A percentile compares a stretch with the other conserved stretches of the same genome.
Conservation (phyloP, 2,797 vertebrate species). For the Euphonia xanthogaster region DNA sequence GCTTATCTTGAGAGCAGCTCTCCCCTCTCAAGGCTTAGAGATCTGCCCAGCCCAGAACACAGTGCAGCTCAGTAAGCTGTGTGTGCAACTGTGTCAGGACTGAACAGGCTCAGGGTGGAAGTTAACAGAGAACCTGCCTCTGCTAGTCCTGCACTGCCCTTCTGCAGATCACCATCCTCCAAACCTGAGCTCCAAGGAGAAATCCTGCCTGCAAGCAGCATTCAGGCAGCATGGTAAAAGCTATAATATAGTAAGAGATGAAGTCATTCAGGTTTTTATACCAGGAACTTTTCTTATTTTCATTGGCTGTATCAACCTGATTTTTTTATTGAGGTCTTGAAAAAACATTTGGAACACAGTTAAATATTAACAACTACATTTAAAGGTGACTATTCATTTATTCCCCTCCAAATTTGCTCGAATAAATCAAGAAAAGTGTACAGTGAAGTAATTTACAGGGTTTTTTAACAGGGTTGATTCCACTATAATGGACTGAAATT, state of each 20-base stretch:
- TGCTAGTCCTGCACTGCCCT: not conserved
- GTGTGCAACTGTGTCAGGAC: not conserved
- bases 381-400: not conserved
- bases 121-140: not conserved
- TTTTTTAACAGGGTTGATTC: not conserved
- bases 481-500: not conserved
- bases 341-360: not conserved
- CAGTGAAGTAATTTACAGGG: not conserved
- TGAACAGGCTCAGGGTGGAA: not conserved
- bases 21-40: not conserved
- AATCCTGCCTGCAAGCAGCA: not conserved
- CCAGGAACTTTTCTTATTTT: not conserved
- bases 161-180: not conserved
- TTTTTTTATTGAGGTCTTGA: not conserved
- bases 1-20: not conserved
- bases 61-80: not conserved
- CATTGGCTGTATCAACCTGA: not conserved
- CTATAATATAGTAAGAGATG: not conserved
- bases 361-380: not conserved
- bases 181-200: not conserved
- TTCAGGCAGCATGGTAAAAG: not conserved
- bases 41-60: not conserved
- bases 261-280: not conserved
- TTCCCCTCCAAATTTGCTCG: not conserved
- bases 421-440: not conserved